Evolutionary conservation across 2,888 invertebrate species (phyloP).

Genomic region (Folsomia candida): DNA sequence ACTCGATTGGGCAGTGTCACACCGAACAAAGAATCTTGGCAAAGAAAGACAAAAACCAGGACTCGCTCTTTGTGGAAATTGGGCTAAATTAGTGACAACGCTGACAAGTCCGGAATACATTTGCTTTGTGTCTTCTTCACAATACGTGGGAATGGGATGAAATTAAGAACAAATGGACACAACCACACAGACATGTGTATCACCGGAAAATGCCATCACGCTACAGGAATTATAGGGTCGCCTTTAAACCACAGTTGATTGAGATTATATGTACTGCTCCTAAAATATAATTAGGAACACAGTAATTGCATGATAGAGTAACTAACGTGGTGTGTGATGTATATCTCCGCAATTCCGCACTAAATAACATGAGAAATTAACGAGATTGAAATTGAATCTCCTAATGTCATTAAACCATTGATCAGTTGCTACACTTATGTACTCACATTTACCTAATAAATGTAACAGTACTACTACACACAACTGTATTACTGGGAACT

Average conservation of each 20-base stretch:
- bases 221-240: too few species aligned
- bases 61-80: not conserved
- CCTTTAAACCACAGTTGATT: too few species aligned
- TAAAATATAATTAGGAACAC: too few species aligned
- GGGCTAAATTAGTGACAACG: constrained; percentile 4
- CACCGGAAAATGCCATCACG: too few species aligned
- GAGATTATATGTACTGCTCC: too few species aligned
- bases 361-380: not conserved
- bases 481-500: not conserved
- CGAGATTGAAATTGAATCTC: not conserved
- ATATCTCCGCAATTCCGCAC: too few species aligned
- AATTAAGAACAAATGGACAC: not conserved
- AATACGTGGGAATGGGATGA: not conserved
- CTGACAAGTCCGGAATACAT: constrained; percentile 1
- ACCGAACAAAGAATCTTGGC: not conserved
- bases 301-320: too few species aligned
- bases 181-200: not conserved
- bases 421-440: too few species aligned
- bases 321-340: too few species aligned
- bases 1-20: not conserved
- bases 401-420: not conserved
- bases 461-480: not conserved
- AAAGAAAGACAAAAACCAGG: too few species aligned
- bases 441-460: not conserved
- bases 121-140: not conserved